phyloP scores from a whole-genome alignment of 2,113 vertebrate genomes.

The Pycnonotus jocosus region DNA sequence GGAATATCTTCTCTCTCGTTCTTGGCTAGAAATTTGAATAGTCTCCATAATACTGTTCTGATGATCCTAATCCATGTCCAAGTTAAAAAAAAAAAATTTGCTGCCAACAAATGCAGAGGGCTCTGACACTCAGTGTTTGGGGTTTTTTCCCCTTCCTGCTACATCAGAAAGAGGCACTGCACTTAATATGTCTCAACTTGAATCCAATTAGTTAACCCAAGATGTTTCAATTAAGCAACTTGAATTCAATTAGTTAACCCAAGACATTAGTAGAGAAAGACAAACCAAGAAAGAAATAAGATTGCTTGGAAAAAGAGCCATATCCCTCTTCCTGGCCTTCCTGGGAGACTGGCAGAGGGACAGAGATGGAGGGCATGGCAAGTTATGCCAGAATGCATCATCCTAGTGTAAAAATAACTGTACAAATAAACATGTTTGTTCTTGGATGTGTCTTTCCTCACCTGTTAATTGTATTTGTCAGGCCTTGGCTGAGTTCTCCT shows the following conservation, averaged over 20 bases:
- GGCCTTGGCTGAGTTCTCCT: background rate
- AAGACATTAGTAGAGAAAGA: slow-evolving; percentile 6
- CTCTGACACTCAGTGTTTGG: background rate
- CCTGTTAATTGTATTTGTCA: background rate
- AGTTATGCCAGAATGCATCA: background rate
- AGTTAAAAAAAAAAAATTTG: background rate
- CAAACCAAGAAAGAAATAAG: slow-evolving; percentile 16
- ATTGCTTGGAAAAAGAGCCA: background rate
- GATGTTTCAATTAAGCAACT: slow-evolving; percentile 67
- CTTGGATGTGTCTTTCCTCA: background rate
- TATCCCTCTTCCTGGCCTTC: background rate
- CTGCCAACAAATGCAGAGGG: background rate
- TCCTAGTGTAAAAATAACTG: background rate
- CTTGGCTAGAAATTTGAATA: slow-evolving; percentile 42
- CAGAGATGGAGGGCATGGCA: background rate
- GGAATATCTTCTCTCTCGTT: slow-evolving; percentile 33
- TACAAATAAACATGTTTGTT: background rate
- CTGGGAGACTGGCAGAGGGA: background rate
- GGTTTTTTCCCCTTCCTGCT: background rate
- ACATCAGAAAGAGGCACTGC: background rate
- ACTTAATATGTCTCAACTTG: slow-evolving; percentile 34
- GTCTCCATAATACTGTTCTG: slow-evolving; percentile 12
- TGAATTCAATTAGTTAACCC: slow-evolving; percentile 66
- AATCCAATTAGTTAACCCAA: slow-evolving; percentile 65
- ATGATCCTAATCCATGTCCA: background rate